phyloP scores from a whole-genome alignment of 2,113 vertebrate genomes.

The Sebastes schlegelii region DNA sequence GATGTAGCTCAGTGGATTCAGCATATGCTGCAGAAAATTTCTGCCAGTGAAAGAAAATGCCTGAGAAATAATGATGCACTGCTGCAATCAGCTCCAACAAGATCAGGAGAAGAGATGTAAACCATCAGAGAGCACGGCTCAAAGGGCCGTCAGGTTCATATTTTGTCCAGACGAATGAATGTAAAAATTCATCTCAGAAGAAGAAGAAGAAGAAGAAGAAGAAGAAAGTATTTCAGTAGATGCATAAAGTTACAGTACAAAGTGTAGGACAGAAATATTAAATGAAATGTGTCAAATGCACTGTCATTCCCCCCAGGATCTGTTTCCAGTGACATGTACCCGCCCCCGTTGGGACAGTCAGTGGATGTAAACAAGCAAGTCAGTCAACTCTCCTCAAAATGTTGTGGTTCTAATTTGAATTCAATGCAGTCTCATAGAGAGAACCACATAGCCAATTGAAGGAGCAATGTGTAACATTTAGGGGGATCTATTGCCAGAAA shows the following conservation, averaged over 20 bases:
- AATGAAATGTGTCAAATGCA: not conserved
- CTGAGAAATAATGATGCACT: conserved; percentile 50
- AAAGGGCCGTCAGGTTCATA: conserved; percentile 9
- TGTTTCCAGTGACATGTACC: not conserved
- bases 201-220: not conserved
- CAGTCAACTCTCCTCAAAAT: not conserved
- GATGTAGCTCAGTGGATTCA: conserved; percentile 52
- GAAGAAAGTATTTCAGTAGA: not conserved
- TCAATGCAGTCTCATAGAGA: not conserved
- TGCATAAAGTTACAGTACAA: conserved; percentile 10
- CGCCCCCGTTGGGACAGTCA: not conserved
- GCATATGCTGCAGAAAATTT: conserved; percentile 49
- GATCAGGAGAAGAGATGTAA: conserved; percentile 30
- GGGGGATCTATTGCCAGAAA: too few relatives aligned
- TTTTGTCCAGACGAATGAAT: conserved; percentile 14
- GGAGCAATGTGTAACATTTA: too few relatives aligned
- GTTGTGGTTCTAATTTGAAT: not conserved
- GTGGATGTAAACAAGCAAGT: conserved; percentile 18
- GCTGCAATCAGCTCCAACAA: conserved; percentile 33
- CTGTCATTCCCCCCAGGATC: not conserved
- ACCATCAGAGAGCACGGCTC: conserved; percentile 15
- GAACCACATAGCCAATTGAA: not conserved
- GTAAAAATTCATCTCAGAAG: not conserved
- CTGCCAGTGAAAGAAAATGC: conserved; percentile 27
- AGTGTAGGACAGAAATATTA: not conserved